Conservation (phyloP, 23 tunicate genomes). For the Halocynthia aurantium region DNA sequence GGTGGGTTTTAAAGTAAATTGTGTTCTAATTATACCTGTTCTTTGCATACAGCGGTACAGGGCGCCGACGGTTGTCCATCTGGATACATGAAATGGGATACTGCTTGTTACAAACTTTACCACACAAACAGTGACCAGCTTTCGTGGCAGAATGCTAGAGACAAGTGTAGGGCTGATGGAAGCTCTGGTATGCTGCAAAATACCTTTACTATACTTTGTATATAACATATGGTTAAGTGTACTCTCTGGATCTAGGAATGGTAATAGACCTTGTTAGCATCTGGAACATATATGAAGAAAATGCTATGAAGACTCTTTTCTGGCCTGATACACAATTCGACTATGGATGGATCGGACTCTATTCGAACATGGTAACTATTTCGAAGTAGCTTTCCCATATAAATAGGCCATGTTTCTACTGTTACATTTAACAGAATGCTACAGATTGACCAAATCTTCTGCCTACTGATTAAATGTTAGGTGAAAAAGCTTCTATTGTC, state of each 20-base stretch:
- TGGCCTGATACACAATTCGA: conserved; percentile 68
- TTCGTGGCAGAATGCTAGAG: conserved; percentile 57
- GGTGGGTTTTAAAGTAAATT: no score
- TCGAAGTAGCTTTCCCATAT: no score
- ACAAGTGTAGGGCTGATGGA: conserved; percentile 49
- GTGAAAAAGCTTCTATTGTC: no score
- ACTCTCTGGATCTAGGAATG: conserved; percentile 26
- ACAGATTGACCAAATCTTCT: no score
- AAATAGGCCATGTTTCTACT: no score
- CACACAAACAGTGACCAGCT: conserved; percentile 12
- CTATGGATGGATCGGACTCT: conserved; percentile 59
- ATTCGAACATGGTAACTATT: conserved; percentile 44
- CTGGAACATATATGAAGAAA: conserved; percentile 74
- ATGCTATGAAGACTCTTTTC: conserved; percentile 32
- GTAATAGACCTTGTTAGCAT: conserved; percentile 59
- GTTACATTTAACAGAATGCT: no score
- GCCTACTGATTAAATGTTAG: no score
- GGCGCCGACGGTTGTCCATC: conserved; percentile 39
- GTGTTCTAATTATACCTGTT: not conserved
- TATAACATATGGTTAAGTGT: not conserved
- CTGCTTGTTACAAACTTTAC: conserved; percentile 64
- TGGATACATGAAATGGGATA: conserved; percentile 71
- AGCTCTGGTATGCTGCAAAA: not conserved
- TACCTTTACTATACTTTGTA: not conserved
- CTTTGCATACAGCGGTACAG: conserved; percentile 12